A percentile compares a stretch with the other conserved stretches of the same genome.
Conservation (phyloP, 2,113 vertebrate species). For the Esox niger region DNA sequence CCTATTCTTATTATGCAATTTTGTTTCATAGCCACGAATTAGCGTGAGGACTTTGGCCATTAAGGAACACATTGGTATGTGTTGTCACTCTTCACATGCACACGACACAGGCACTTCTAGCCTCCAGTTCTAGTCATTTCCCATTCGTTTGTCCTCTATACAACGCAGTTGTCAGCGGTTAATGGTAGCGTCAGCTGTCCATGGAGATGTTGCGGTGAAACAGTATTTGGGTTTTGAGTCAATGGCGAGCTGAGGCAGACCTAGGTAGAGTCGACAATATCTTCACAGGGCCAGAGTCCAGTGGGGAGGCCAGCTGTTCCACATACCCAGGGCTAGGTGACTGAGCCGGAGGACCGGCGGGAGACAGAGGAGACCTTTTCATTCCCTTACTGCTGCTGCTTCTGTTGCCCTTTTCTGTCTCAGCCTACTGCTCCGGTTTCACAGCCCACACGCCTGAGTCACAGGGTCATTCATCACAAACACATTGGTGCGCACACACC, state of each 20-base stretch:
- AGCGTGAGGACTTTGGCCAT: no score
- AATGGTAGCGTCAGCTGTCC: no score
- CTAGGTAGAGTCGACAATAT: not conserved
- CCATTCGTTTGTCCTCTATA: no score
- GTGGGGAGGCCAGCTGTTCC: not conserved
- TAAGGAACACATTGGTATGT: no score
- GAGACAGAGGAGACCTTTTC: slow-evolving; percentile 32
- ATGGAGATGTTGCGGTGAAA: no score
- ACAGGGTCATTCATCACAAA: slow-evolving; percentile 34
- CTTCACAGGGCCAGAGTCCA: not conserved
- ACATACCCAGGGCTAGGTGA: slow-evolving; percentile 25
- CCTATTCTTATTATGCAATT: no score
- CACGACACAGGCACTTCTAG: no score
- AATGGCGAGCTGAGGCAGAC: not conserved
- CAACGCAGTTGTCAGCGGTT: no score
- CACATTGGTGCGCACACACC: slow-evolving; percentile 15
- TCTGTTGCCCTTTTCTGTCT: slow-evolving; percentile 10
- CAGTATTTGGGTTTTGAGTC: no score
- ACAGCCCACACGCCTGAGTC: slow-evolving; percentile 67
- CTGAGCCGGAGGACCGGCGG: slow-evolving; percentile 36
- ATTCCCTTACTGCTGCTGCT: slow-evolving; percentile 34
- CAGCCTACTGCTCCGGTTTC: slow-evolving; percentile 64
- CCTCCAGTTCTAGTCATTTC: no score
- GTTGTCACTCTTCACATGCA: no score
- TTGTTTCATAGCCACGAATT: no score